A percentile compares a stretch with the other conserved stretches of the same genome.
phyloP scores from a whole-genome alignment of 2,113 vertebrate species.

The Macheiramphus alcinus region DNA sequence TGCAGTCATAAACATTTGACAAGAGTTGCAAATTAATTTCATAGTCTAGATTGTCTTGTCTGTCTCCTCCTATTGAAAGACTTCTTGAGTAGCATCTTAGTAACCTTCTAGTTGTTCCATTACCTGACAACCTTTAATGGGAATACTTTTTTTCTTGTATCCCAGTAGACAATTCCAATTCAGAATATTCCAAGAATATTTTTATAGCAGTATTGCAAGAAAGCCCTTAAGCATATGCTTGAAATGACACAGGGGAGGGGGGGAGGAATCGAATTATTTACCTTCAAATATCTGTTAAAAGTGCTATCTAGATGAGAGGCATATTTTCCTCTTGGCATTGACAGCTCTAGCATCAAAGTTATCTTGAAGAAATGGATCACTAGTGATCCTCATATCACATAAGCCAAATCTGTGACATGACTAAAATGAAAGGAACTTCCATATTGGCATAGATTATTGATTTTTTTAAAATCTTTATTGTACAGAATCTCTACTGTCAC shows the following conservation, averaged over 20 bases:
- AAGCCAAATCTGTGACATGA: not conserved
- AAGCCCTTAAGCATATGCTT: not conserved
- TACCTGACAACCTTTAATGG: not conserved
- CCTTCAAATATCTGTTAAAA: not conserved
- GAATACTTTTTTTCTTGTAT: not conserved
- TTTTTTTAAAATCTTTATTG: not conserved
- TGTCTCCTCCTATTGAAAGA: not conserved
- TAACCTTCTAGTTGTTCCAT: not conserved
- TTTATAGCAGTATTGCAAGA: not conserved
- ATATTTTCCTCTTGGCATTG: not conserved
- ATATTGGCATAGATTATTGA: not conserved
- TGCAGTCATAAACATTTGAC: slow-evolving; percentile 38
- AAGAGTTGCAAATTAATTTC: not conserved
- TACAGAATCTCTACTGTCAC: not conserved
- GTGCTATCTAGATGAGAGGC: not conserved
- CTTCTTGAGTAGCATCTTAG: not conserved
- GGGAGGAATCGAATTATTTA: not conserved
- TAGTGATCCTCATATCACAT: not conserved
- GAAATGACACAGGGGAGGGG: not conserved
- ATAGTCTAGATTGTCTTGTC: not conserved
- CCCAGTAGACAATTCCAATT: not conserved
- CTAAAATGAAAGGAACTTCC: not conserved
- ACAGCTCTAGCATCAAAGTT: not conserved
- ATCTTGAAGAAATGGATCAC: not conserved
- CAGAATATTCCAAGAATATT: not conserved